These are phyloP conservation scores for Dinoponera quadriceps DNA, from an alignment of 1,140 invertebrate genomes.

Conservation along the genomic window DNA sequence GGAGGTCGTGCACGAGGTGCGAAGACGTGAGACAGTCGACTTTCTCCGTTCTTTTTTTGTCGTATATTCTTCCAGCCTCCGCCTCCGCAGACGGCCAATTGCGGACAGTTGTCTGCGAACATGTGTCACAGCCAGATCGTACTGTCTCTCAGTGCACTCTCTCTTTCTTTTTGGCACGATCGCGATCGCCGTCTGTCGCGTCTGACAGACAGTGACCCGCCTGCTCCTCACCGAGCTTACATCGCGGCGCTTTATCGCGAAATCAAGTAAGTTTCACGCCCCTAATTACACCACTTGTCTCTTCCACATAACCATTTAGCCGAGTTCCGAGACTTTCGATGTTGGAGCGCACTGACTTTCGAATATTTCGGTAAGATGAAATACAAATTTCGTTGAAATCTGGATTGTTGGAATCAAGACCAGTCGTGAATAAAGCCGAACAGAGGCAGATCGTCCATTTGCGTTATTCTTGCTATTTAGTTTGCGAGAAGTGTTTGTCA, in stretches of 20 bases:
- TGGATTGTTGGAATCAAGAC: too few relatives aligned
- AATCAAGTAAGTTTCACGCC: conserved; percentile 16
- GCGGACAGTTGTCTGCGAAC: conserved; percentile 50
- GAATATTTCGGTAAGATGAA: too few relatives aligned
- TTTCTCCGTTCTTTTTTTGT: conserved; percentile 24
- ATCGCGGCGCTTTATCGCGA: not conserved
- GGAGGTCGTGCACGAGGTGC: conserved; percentile 36
- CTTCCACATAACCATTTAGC: not conserved
- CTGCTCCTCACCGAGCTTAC: too few relatives aligned
- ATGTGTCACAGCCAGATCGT: conserved; percentile 28
- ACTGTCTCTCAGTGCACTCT: conserved; percentile 17
- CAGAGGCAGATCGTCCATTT: too few relatives aligned
- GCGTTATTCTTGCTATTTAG: too few relatives aligned
- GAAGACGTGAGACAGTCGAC: not conserved
- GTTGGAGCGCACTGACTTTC: too few relatives aligned
- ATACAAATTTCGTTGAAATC: too few relatives aligned
- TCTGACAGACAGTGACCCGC: not conserved
- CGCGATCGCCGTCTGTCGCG: not conserved
- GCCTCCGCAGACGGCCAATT: conserved; percentile 45
- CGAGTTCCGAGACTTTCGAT: not conserved
- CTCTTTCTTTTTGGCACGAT: not conserved
- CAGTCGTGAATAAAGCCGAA: too few relatives aligned
- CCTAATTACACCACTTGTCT: not conserved
- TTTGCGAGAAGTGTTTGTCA: too few relatives aligned
- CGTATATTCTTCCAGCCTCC: conserved; percentile 32